Percentiles rank a stretch among this genome's conserved stretches.
These are phyloP conservation scores for Cheilosia urbana DNA, from an alignment of 2,888 invertebrate species.

Conservation along the genomic window DNA sequence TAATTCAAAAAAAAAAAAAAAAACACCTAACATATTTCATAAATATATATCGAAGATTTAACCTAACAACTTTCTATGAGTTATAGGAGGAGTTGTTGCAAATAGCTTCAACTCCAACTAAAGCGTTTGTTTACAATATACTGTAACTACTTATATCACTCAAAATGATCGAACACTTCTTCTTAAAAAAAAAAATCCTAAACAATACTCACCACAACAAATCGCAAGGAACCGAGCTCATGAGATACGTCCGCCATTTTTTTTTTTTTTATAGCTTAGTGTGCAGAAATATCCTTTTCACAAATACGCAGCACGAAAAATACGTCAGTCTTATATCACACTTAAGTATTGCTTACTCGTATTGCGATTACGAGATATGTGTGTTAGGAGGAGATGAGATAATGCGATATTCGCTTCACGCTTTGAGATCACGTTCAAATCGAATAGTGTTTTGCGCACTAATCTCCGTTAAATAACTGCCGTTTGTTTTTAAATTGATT, in stretches of 20 bases:
- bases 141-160: no score
- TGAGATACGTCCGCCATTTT: conserved; percentile 83
- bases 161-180: no score
- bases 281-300: conserved; percentile 11
- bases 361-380: conserved; percentile 26
- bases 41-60: no score
- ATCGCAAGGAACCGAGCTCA: conserved; percentile 82
- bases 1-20: no score
- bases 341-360: background rate
- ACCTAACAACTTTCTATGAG: no score
- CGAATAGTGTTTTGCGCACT: conserved; percentile 48
- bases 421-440: conserved; percentile 49
- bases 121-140: no score
- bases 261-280: conserved; percentile 70
- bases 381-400: conserved; percentile 16
- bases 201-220: conserved; percentile 82
- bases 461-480: conserved; percentile 69
- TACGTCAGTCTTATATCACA: conserved; percentile 18
- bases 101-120: no score
- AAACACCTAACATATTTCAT: no score
- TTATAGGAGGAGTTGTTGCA: no score
- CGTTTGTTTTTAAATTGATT: conserved; percentile 72
- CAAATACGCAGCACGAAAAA: conserved; percentile 10
- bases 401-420: conserved; percentile 40
- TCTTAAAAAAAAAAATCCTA: background rate